Evolutionary conservation across 2,888 invertebrate genomes (phyloP), one percentile per base, ranked within the genome.

Genomic region (Malacosoma neustria): DNA sequence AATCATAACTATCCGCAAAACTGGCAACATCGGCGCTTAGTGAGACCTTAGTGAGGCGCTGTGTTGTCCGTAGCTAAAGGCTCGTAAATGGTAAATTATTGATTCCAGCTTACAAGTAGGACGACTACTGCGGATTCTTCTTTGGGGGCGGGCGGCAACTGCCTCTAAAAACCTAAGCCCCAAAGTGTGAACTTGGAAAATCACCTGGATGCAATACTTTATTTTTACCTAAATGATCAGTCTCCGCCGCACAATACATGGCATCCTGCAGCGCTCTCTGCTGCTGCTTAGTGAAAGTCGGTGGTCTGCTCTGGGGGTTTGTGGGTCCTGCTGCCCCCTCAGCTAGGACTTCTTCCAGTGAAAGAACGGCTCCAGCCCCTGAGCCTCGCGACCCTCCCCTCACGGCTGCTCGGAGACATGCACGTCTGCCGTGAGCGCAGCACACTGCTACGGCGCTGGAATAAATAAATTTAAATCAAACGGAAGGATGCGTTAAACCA

Each of bases 171-270:
- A n/a, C n/a, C n/a, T n/a, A n/a, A n/a, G n/a, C n/a, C n/a, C n/a
- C n/a, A n/a, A n/a, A n/a, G n/a, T n/a, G n/a, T n/a, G n/a, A n/a
- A n/a, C n/a, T n/a, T n/a, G n/a, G n/a, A n/a, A n/a, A n/a, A n/a
- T n/a, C n/a, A n/a, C n/a, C n/a, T n/a, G n/a, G n/a, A n/a, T n/a
- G n/a, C n/a, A n/a, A n/a, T n/a, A n/a, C 4, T 1, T 2, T 13
- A 3, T 0, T 29, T 42, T 46, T 62, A 92, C 93, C 93, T 54
- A 96, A 84, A 71, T 96, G 93, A 58, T 95, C 95, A 65, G 94
- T 95, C 73, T 97, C 97, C 0, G 96, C 94, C 43, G 95, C 95
- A 64, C 96, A 96, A 66, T 97, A 97, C 94, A 97, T 94, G 13
- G 97, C 96, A 72, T 97, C 96, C 62, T 96, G 95, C 40, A 96